Conservation (phyloP, 2,888 invertebrate genomes). For the Oligia fasciuncula region DNA sequence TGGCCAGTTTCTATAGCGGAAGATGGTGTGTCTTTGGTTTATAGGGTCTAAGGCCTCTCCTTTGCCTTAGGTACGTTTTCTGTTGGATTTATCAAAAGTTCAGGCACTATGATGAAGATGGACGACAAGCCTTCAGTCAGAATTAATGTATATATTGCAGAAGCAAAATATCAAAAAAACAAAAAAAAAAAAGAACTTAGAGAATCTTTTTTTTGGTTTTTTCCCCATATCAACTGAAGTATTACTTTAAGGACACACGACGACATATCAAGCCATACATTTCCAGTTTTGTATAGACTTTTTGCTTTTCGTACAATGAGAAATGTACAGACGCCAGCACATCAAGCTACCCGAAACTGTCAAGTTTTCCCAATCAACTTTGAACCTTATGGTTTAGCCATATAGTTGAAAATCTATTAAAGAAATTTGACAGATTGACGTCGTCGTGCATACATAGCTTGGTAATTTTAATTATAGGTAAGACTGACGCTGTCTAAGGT, state of each 20-base stretch:
- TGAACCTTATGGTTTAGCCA: too few species aligned
- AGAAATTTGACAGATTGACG: too few species aligned
- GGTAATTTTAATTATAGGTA: not conserved
- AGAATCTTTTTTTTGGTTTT: not conserved
- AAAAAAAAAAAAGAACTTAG: not conserved
- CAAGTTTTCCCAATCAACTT: too few species aligned
- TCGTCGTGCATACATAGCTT: not conserved
- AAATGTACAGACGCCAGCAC: too few species aligned
- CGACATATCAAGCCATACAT: not conserved
- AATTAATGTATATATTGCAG: not conserved
- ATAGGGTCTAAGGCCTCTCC: not conserved
- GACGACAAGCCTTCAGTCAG: not conserved
- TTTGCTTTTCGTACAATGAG: not conserved
- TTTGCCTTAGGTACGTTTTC: not conserved
- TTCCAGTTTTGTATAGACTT: not conserved
- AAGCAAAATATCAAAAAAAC: not conserved
- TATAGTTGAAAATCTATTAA: too few species aligned
- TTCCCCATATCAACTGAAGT: not conserved
- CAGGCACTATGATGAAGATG: not conserved
- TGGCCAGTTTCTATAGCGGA: not conserved
- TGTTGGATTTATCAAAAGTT: not conserved
- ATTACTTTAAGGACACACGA: not conserved
- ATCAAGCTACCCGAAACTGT: too few species aligned
- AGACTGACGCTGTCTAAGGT: not conserved
- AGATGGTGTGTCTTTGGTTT: not conserved